Evolutionary conservation across 2,113 vertebrate genomes (phyloP).

Genomic region (Percopsis transmontana): DNA sequence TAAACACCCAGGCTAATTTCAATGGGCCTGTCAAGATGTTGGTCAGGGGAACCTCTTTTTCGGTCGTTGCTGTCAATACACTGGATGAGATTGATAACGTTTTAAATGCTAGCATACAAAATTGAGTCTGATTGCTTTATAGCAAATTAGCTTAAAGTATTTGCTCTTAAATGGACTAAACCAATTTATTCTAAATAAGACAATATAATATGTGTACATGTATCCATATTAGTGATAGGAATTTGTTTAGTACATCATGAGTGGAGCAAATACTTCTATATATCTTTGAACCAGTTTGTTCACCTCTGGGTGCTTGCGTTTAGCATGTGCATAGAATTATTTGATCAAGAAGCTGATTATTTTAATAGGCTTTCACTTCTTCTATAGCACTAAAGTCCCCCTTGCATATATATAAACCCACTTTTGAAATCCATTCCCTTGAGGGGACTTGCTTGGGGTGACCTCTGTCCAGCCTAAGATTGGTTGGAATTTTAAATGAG

Average conservation of each 20-base stretch:
- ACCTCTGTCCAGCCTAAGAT: not conserved
- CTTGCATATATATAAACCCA: not conserved
- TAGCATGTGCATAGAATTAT: too few species aligned
- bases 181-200: not conserved
- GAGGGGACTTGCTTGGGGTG: not conserved
- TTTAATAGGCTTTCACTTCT: too few species aligned
- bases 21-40: not conserved
- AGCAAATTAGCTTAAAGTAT: too few species aligned
- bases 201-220: conserved; percentile 5
- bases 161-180: too few species aligned
- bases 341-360: too few species aligned
- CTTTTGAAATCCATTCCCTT: not conserved
- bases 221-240: not conserved
- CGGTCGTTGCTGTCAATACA: not conserved
- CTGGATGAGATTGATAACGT: not conserved
- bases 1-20: not conserved
- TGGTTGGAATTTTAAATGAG: conserved; percentile 1
- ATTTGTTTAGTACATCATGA: not conserved
- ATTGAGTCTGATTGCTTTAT: not conserved
- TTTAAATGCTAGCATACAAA: not conserved
- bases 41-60: not conserved
- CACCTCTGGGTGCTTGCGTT: too few species aligned
- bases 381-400: not conserved
- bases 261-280: not conserved
- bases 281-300: not conserved